Base-by-base conservation (phyloP, 2,113 vertebrate genomes). In the Saccopteryx leptura region DNA sequence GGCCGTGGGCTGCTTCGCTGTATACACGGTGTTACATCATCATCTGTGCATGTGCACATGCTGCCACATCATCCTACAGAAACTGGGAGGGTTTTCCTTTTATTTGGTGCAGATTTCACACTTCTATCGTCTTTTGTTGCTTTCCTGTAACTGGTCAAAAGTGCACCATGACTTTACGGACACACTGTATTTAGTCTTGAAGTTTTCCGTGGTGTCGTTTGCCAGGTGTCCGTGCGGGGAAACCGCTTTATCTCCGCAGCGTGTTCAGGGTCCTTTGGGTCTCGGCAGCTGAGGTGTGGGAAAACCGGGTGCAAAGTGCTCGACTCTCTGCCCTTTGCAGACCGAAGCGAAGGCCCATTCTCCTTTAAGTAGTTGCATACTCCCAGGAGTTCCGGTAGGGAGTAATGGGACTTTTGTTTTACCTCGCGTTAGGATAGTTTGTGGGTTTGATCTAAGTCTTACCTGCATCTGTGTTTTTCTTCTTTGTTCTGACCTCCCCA, bases 101-200 rank as follows among this genome's bases (percentile, higher is more conserved):
- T 39, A 39, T 39, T 39, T 39, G 39, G 39, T 39, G 39, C 39
- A 39, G 39, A 39, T 39, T 39, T 39, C 39, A 39, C 39, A 39
- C 3, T 39, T 39, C 39, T 39, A 39, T 39, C 39, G 39, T 39
- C 39, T 39, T 39, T 3, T 39, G 39, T 39, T 39, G 39, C 39
- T 39, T 39, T 39, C 39, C 39, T 39, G 39, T 39, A 3, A 39
- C 39, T 3, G 39, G 39, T 39, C 39, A 39, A 3, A 39, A 39
- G 39, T 39, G 39, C 39, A 39, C 39, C 39, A 39, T 39, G 39
- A 39, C 39, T 39, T 39, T 39, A 39, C 39, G 39, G 39, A 39
- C 39, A 39, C 39, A 39, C 39, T 39, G 39, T 39, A 83, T 94
- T 95, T 96, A 96, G 90, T 83, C 48, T 81, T 88, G 54, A 71